phyloP scores from a whole-genome alignment of 2,888 invertebrate species.

The Apantesis nais region DNA sequence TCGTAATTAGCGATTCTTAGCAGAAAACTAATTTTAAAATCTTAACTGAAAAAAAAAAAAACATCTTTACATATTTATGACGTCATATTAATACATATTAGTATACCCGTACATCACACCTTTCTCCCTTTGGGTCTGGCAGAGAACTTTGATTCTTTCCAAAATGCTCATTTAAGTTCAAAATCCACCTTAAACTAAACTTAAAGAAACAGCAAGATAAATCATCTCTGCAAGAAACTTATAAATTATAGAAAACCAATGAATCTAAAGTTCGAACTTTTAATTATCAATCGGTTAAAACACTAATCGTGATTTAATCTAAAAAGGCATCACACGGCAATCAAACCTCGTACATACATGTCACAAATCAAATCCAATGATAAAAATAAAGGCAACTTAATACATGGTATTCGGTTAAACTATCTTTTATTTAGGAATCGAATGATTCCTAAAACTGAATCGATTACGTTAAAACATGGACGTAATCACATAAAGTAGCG shows the following conservation, averaged over 20 bases:
- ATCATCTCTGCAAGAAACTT: background rate
- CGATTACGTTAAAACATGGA: slow-evolving; percentile 51
- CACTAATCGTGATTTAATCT: slow-evolving; percentile 18
- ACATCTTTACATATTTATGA: background rate
- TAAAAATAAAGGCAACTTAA: slow-evolving; percentile 36
- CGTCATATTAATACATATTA: no score
- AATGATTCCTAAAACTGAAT: slow-evolving; percentile 51
- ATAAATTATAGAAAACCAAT: slow-evolving; percentile 15
- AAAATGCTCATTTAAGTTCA: background rate
- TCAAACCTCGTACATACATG: slow-evolving; percentile 29
- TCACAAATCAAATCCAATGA: slow-evolving; percentile 30
- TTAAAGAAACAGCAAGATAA: background rate
- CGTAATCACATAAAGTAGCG: slow-evolving; percentile 49
- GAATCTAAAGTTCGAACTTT: slow-evolving; percentile 12
- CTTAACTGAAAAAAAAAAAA: background rate
- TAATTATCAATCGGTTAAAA: slow-evolving; percentile 22
- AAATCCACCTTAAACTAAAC: background rate
- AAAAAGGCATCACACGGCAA: slow-evolving; percentile 24
- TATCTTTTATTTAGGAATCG: slow-evolving; percentile 39
- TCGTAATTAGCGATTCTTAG: background rate
- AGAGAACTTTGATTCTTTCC: background rate
- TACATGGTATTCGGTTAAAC: slow-evolving; percentile 43
- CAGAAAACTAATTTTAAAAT: background rate
- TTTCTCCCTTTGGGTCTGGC: background rate
- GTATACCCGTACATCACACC: background rate